Percentiles rank a stretch among this genome's conserved stretches.
Evolutionary conservation across 2,888 invertebrate species (phyloP).

Genomic region (Cataglyphis cursor): DNA sequence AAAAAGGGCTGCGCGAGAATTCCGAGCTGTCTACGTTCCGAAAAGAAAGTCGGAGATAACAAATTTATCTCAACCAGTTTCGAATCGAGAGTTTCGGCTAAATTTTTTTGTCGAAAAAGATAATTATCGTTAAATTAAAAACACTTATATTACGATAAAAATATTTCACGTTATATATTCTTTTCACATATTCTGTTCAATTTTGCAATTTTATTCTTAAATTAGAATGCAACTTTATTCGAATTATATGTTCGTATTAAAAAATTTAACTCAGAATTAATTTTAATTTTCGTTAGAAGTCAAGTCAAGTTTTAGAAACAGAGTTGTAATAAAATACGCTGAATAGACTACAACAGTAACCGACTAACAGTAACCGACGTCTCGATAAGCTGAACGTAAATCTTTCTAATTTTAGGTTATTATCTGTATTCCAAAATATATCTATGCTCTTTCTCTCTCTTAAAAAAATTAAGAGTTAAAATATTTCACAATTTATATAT

Average conservation of each 20-base stretch:
- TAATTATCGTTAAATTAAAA: constrained; percentile 10
- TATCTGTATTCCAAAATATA: not conserved
- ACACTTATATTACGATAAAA: not conserved
- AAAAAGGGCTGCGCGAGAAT: constrained; percentile 59
- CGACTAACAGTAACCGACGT: not conserved
- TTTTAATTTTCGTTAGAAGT: not conserved
- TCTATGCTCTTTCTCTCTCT: not conserved
- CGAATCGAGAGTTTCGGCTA: not conserved
- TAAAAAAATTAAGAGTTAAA: not conserved
- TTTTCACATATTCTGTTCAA: not conserved
- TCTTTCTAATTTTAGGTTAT: not conserved
- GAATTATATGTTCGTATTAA: not conserved
- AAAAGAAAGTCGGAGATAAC: constrained; percentile 54
- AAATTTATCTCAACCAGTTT: constrained; percentile 60
- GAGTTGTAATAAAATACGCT: not conserved
- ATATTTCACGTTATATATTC: not conserved
- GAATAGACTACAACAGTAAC: not conserved
- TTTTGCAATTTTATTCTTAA: not conserved
- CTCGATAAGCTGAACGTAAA: not conserved
- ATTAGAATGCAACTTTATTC: not conserved
- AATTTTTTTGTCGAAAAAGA: not conserved
- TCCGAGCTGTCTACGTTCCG: constrained; percentile 57
- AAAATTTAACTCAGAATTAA: not conserved
- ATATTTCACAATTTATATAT: not conserved
- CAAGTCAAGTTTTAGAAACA: not conserved